phyloP scores from a whole-genome alignment of 2,113 vertebrate genomes.

The Cynoglossus semilaevis region DNA sequence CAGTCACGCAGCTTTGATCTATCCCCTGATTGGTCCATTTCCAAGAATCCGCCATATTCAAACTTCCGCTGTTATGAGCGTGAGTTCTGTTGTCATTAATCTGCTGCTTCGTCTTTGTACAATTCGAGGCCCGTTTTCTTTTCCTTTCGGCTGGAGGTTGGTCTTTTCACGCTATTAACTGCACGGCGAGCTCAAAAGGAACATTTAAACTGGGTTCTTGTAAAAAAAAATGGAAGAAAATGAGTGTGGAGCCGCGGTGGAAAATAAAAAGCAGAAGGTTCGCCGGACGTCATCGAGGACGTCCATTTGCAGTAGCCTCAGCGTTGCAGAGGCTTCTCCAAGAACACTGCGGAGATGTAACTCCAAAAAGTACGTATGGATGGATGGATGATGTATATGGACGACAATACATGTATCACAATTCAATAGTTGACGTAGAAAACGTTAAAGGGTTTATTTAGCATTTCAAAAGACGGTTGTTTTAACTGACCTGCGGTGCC shows the following conservation, averaged over 20 bases:
- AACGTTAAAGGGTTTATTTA: too few relatives aligned
- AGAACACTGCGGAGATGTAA: slow-evolving; percentile 46
- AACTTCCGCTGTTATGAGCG: slow-evolving; percentile 65
- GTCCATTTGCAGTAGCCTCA: slow-evolving; percentile 41
- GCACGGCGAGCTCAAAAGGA: background rate
- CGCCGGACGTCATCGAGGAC: slow-evolving; percentile 60
- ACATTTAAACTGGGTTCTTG: background rate
- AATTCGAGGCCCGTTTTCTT: background rate
- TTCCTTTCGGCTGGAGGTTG: background rate
- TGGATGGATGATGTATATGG: too few relatives aligned
- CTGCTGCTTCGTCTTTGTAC: slow-evolving; percentile 44
- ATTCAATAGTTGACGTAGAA: too few relatives aligned
- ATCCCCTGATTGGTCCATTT: slow-evolving; percentile 63
- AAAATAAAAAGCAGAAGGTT: slow-evolving; percentile 36
- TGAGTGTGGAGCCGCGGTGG: slow-evolving; percentile 24
- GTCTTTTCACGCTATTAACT: background rate
- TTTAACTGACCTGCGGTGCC: background rate
- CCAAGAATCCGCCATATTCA: slow-evolving; percentile 72
- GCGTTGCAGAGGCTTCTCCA: slow-evolving; percentile 48
- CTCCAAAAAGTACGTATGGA: slow-evolving; percentile 57
- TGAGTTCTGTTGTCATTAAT: slow-evolving; percentile 53
- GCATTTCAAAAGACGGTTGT: too few relatives aligned
- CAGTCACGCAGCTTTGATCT: slow-evolving; percentile 13
- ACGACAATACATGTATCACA: too few relatives aligned
- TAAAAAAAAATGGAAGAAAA: slow-evolving; percentile 64